Evolutionary conservation across 1,140 invertebrate species (phyloP).

Genomic region (Andrena cerasifolii): DNA sequence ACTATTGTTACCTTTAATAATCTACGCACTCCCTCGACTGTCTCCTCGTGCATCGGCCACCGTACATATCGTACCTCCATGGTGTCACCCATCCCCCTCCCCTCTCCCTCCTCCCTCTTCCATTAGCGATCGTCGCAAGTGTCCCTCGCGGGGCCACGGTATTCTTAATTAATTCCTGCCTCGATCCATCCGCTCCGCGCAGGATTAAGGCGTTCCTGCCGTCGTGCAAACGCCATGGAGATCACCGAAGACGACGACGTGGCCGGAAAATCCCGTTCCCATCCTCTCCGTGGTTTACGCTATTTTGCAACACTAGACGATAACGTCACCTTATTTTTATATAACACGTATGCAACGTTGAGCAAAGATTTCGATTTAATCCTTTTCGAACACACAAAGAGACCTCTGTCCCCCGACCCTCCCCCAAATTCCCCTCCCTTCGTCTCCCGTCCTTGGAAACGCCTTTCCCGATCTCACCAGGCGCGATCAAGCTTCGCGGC

Average conservation of each 20-base stretch:
- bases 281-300: conserved; percentile 23
- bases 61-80: conserved; percentile 8
- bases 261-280: not conserved
- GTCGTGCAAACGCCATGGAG: conserved; percentile 7
- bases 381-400: conserved; percentile 61
- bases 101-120: no score
- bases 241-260: conserved; percentile 9
- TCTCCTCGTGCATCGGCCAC: conserved; percentile 4
- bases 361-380: conserved; percentile 69
- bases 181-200: no score
- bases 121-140: no score
- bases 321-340: conserved; percentile 52
- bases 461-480: no score
- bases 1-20: conserved; percentile 48
- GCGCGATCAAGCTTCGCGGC: not conserved
- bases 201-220: not conserved
- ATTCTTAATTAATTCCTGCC: no score
- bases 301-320: conserved; percentile 49
- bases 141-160: no score
- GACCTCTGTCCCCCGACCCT: conserved; percentile 19
- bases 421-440: conserved; percentile 1
- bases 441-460: not conserved
- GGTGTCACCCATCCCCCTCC: not conserved
- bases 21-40: conserved; percentile 18
- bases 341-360: conserved; percentile 65